Evolutionary conservation across 2,113 vertebrate genomes (phyloP).

Genomic region (Galbula dea): DNA sequence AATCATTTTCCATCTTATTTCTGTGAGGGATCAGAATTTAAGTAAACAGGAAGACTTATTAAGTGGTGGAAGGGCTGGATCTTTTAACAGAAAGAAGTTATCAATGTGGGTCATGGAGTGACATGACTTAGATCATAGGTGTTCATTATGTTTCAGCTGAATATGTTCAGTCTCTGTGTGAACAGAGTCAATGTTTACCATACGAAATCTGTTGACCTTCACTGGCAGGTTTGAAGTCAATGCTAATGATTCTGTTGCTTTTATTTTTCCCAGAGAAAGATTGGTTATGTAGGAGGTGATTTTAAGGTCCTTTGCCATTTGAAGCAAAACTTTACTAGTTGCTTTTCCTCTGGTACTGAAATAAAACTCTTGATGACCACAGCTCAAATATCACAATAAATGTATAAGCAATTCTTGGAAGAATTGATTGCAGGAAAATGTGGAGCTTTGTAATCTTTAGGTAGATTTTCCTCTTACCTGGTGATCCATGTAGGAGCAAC

Average conservation of each 20-base stretch:
- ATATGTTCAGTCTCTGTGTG: accelerated
- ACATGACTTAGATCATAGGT: neutral
- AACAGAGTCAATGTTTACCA: neutral
- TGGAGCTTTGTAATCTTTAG: neutral
- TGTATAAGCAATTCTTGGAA: neutral
- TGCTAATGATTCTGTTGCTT: neutral
- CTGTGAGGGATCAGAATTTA: neutral
- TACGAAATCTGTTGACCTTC: neutral
- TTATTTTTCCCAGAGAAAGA: neutral
- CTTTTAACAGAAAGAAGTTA: neutral
- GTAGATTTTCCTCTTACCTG: neutral
- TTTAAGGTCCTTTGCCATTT: neutral
- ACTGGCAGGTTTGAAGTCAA: neutral
- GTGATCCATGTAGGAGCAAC: neutral
- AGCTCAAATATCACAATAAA: neutral
- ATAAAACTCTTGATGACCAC: neutral
- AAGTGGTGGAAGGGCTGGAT: neutral
- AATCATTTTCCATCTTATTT: neutral
- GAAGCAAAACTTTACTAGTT: neutral
- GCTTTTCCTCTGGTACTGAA: neutral
- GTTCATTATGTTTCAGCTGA: neutral
- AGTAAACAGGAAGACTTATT: neutral
- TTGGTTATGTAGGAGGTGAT: neutral
- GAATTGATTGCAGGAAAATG: neutral
- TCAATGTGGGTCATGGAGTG: neutral